Percentiles rank a stretch among this genome's conserved stretches.
These are phyloP conservation scores for Pleuronectes platessa DNA, from an alignment of 2,113 vertebrate species.

Conservation along the genomic window DNA sequence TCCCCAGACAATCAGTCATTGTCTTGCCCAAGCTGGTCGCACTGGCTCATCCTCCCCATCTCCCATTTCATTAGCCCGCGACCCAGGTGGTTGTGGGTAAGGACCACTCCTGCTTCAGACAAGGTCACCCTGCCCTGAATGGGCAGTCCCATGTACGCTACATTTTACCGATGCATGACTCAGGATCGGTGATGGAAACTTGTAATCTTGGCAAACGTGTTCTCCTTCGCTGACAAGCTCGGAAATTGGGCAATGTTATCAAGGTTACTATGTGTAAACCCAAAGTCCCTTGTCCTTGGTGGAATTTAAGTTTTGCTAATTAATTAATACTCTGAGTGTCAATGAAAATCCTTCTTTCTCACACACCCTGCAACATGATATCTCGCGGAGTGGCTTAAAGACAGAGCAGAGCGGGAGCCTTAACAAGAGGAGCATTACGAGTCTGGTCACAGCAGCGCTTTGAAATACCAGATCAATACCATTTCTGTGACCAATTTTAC, in stretches of 20 bases:
- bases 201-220: constrained; percentile 32
- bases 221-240: neutral
- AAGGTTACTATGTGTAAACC: neutral
- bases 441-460: constrained; percentile 70
- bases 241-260: neutral
- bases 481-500: constrained; percentile 77
- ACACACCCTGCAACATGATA: constrained; percentile 3
- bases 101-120: constrained; percentile 52
- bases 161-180: constrained; percentile 50
- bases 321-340: neutral
- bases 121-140: constrained; percentile 72
- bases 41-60: constrained; percentile 68
- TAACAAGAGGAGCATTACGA: constrained; percentile 60
- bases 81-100: constrained; percentile 46
- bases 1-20: constrained; percentile 76
- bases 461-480: constrained; percentile 75
- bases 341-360: constrained; percentile 11
- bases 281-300: neutral
- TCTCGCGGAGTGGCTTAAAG: neutral
- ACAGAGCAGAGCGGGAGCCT: constrained; percentile 28
- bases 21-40: constrained; percentile 66
- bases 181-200: constrained; percentile 35
- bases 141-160: constrained; percentile 38
- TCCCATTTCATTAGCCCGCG: constrained; percentile 59
- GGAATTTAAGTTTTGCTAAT: constrained; percentile 14